Conservation (phyloP, 2,797 vertebrate species). For the Sebastolobus altivelis region DNA sequence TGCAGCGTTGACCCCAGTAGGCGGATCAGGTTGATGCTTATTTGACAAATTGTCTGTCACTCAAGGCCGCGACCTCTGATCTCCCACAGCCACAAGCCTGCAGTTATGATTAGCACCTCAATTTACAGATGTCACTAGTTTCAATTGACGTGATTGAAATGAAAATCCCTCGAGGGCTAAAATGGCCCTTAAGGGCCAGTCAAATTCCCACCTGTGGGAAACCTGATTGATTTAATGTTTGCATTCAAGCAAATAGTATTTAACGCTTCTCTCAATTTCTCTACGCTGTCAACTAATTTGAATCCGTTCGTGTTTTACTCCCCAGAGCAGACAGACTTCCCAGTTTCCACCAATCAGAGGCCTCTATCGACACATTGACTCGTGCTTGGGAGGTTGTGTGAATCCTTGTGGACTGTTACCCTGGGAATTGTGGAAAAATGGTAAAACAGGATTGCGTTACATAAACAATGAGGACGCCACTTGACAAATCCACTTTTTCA, state of each 20-base stretch:
- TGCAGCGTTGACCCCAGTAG: background rate
- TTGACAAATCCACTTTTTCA: background rate
- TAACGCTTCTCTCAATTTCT: background rate
- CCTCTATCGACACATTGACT: conserved; percentile 19
- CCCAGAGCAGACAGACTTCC: background rate
- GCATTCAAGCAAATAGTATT: conserved; percentile 6
- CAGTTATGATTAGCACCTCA: conserved; percentile 8
- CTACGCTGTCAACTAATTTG: background rate
- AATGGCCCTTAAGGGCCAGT: background rate
- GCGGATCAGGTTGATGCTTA: background rate
- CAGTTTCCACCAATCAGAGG: background rate
- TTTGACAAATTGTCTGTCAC: conserved; percentile 39
- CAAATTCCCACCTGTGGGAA: background rate
- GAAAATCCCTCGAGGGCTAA: background rate
- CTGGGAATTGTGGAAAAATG: background rate
- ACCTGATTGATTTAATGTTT: background rate
- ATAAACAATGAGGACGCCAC: background rate
- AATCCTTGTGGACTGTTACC: background rate
- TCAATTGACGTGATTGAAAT: background rate
- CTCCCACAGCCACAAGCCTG: background rate
- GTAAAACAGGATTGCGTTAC: background rate
- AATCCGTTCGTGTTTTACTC: background rate
- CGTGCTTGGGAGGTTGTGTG: conserved; percentile 1
- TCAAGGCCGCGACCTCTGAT: conserved; percentile 24
- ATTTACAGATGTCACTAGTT: background rate